Base-by-base conservation (phyloP, 2,888 invertebrate genomes). In the Amphiduros pacificus region DNA sequence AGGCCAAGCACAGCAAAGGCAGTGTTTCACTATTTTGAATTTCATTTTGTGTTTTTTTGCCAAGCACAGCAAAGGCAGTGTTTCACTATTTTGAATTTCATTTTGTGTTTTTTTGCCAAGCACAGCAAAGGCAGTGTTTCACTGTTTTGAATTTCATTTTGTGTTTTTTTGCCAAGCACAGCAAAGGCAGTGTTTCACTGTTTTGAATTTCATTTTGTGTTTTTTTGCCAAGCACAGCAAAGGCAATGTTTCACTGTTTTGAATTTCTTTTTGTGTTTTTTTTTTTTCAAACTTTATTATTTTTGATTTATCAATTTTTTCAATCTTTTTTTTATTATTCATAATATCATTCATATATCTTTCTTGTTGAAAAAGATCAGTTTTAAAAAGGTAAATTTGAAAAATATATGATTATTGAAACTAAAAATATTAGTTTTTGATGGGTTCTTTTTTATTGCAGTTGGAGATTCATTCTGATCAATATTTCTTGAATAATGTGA, bases 401-500 rank as follows among this genome's bases (percentile, higher is more conserved):
- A 36, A 36, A 36, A 11, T 36, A 36, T 36, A 11, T 36, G 9
- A 36, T 17, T 36, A 11, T 9, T 11, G 17, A 36, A 36, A 36
- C 17, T 11, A 52, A 52, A 52, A 52, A 14, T 28, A 52, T 52
- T 36, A 17, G 36, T 11, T 11, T 36, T 36, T 36, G 36, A 36
- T n/a, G 26, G 9, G 3, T 27, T 20, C 31, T 26, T 56, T 20
- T 44, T n/a, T 59, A 49, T 55, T 52, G 5, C 67, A 79, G 78
- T 69, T 79, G n/a, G 67, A 74, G 22, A 74, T 74, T 56, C 69
- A 73, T 11, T 65, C 70, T 2, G 70, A 74, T 53, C 72, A 71
- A 27, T 81, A 78, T 61, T 80, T 80, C 64, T 70, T 73, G 55
- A 80, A 80, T 60, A 73, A 77, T 17, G 56, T 79, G 55, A 70